Conservation (phyloP, 2,113 vertebrate species). For the Nothoprocta perdicaria region DNA sequence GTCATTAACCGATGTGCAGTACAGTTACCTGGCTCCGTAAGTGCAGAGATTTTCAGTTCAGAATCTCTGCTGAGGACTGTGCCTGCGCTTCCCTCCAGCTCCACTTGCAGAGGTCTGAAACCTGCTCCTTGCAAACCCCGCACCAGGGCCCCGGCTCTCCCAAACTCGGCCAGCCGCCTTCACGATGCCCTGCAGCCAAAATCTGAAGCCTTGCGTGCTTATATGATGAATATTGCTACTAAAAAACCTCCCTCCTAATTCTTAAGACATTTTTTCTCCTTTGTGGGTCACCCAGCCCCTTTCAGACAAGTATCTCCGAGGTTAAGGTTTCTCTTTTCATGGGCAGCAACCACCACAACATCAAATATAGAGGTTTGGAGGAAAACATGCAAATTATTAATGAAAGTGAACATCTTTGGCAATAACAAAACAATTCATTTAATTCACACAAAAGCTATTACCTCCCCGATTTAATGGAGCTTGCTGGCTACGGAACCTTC, state of each 20-base stretch:
- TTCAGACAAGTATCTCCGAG: not conserved
- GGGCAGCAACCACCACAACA: not conserved
- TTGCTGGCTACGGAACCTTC: not conserved
- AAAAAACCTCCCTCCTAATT: not conserved
- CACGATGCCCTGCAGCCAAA: not conserved
- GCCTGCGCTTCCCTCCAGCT: not conserved
- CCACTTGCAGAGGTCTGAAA: not conserved
- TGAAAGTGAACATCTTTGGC: not conserved
- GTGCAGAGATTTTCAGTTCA: not conserved
- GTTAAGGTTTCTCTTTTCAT: not conserved
- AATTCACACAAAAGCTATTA: constrained; percentile 12
- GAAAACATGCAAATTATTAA: constrained; percentile 11
- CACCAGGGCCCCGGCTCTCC: not conserved
- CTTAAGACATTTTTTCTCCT: not conserved
- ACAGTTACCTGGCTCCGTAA: fast-evolving
- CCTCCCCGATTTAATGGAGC: not conserved
- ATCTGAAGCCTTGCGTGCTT: not conserved
- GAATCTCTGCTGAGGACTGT: not conserved
- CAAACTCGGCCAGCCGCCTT: not conserved
- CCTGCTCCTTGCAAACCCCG: not conserved
- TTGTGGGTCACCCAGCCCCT: not conserved
- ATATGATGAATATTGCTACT: not conserved
- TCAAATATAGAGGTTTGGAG: not conserved
- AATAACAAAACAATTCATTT: not conserved
- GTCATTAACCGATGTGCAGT: not conserved